Conservation (phyloP, 2,797 vertebrate species). For the Notoglanidium macrostoma region DNA sequence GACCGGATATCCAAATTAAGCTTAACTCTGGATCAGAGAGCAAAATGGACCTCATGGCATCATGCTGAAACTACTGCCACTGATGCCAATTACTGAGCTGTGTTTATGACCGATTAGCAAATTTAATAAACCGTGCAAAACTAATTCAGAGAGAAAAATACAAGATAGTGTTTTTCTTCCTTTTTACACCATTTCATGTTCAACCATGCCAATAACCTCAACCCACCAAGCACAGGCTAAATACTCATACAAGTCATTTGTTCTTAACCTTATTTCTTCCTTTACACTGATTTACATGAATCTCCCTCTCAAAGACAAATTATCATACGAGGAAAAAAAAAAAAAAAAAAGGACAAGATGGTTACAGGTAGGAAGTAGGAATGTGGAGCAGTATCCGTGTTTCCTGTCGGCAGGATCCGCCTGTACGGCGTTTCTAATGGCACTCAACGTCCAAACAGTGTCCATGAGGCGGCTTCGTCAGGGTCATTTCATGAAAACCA, state of each 20-base stretch:
- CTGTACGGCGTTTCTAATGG: constrained; percentile 20
- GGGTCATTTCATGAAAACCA: constrained; percentile 87
- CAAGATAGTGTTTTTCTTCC: background rate
- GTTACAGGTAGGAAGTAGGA: constrained; percentile 11
- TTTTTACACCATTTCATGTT: background rate
- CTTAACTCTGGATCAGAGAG: background rate
- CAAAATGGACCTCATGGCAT: background rate
- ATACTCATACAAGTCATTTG: background rate
- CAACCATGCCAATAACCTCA: background rate
- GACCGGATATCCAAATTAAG: background rate
- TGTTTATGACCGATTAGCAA: background rate
- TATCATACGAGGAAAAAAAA: background rate
- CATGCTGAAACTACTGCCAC: background rate
- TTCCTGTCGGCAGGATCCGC: constrained; percentile 58
- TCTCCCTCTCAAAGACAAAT: background rate
- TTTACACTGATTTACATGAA: background rate
- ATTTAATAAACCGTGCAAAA: background rate
- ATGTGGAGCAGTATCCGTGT: constrained; percentile 46
- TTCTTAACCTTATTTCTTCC: background rate
- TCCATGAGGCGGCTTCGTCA: constrained; percentile 47
- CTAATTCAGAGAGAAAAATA: background rate
- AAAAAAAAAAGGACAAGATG: background rate
- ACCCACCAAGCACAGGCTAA: background rate
- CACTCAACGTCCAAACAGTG: constrained; percentile 57
- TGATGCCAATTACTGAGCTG: no score